Conservation (phyloP, 1,140 invertebrate genomes). For the Mercenaria mercenaria region DNA sequence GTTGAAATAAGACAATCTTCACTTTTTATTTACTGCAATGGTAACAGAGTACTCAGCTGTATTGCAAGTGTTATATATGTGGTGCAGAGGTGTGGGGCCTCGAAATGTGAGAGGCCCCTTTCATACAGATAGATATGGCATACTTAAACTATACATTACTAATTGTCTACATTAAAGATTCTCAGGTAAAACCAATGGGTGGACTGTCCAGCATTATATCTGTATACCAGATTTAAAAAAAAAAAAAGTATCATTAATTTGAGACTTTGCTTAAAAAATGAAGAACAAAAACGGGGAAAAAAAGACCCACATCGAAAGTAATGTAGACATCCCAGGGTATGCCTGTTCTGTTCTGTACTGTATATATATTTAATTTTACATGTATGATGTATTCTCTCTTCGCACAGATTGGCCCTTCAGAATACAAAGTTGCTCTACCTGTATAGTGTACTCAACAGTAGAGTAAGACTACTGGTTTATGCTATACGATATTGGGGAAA, state of each 20-base stretch:
- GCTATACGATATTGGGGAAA: slow-evolving; percentile 75
- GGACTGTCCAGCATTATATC: no score
- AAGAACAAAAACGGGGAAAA: no score
- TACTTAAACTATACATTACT: background rate
- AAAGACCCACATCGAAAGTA: no score
- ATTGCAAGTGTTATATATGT: slow-evolving; percentile 25
- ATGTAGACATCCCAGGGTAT: background rate
- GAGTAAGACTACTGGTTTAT: slow-evolving; percentile 70
- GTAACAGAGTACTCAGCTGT: background rate
- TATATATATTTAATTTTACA: slow-evolving; percentile 16
- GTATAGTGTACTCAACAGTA: slow-evolving; percentile 64
- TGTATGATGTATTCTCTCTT: slow-evolving; percentile 15
- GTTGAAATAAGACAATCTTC: no score
- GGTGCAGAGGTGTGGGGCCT: slow-evolving; percentile 48
- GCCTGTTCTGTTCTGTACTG: background rate
- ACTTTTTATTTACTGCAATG: no score
- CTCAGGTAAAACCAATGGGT: no score
- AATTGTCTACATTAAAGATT: background rate
- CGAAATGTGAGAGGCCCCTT: background rate
- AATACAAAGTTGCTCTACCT: slow-evolving; percentile 72
- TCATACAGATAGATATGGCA: slow-evolving; percentile 29
- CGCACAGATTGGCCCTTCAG: slow-evolving; percentile 67
- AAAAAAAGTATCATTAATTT: no score
- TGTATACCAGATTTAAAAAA: no score
- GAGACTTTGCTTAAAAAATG: no score